Evolutionary conservation across 2,113 vertebrate genomes (phyloP), one percentile per base, ranked within the genome.

Genomic region (Connochaetes taurinus): DNA sequence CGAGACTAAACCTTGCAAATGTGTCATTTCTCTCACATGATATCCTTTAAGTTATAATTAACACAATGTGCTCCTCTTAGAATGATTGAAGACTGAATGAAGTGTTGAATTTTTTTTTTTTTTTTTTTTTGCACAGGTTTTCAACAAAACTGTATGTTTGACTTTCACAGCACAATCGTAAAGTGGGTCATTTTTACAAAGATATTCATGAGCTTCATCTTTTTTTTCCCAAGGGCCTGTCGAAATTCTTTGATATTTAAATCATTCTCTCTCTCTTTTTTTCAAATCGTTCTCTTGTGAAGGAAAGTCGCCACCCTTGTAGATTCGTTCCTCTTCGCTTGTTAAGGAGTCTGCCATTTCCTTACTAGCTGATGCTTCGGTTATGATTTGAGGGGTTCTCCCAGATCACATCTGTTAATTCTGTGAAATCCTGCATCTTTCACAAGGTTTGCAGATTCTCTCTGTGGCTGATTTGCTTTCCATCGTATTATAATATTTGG

Each of bases 231-330:
- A 81, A 94, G 74, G 78, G 52, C n/a, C 29, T 88, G 23, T 82
- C 52, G 62, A 67, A 57, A 50, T 88, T 92, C 92, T 90, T 96
- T 95, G 97, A 78, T 92, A 91, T 94, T 97, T 43, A 97, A 52
- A 97, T 94, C 47, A 11, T 43, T 82, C n/a, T 85, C 86, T 82
- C 16, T 92, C 16, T 92, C 67, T 40, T 23, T 71, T 36, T 71
- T 92, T 96, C 36, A 97, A 45, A 97, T 94, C 33, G 5, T 47
- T 90, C 40, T 85, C 89, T 74, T 71, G 87, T 40, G 94, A 97
- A 85, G 92, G 53, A 81, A 17, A 36, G 53, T 80, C 57, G 43
- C 86, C 2, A 0, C 14, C 50, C 21, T 74, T n/a, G 16, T 19
- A 52, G 60, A 80, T 53, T 16, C 57, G 55, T 27, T 36, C 6